Evolutionary conservation across 2,888 invertebrate genomes (phyloP), one percentile per base, ranked within the genome.

Genomic region (Hesperia comma): DNA sequence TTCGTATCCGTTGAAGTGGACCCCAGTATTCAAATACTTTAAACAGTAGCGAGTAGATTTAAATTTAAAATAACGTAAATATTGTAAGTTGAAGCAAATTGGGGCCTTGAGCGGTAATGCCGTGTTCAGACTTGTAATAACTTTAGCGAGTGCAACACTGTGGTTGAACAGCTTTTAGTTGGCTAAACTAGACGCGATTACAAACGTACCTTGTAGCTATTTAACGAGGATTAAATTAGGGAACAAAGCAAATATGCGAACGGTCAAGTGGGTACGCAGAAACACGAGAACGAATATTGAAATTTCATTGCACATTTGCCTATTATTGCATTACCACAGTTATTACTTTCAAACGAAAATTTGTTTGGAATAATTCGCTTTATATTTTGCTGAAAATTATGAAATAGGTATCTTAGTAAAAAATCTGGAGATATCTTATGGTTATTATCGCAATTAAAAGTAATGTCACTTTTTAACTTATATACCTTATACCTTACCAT

Each of bases 21-120:
- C 46, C 33, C 17, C 15, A 33, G 60, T 46, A 60, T 60, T 60
- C 60, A 60, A 60, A 60, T 46, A 57, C 57, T 57, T 63, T n/a
- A 19, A 33, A 26, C 49, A 40, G 15, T 37, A 49, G 49, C 17
- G 56, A 57, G 63, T 57, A 15, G 57, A 46, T 63, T 51, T 63
- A 63, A 57, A 63, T 63, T 63, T 63, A 46, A 57, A 63, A 63
- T 63, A 57, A 63, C 49, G 51, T 51, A 64, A 58, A 64, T 64
- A 58, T 49, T 57, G 40, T 51, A 64, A 64, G 57, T 64, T 46
- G 40, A 49, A 33, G 51, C 46, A 63, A 63, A 63, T 56, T 63
- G 63, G 15, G 37, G 49, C n/a, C 57, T 64, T 64, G 51, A 51
- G 55, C 40, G 17, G 58, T 64, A 64, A 64, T 64, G 40, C 43